phyloP scores from a whole-genome alignment of 2,113 vertebrate species.

The Notiomystis cincta region DNA sequence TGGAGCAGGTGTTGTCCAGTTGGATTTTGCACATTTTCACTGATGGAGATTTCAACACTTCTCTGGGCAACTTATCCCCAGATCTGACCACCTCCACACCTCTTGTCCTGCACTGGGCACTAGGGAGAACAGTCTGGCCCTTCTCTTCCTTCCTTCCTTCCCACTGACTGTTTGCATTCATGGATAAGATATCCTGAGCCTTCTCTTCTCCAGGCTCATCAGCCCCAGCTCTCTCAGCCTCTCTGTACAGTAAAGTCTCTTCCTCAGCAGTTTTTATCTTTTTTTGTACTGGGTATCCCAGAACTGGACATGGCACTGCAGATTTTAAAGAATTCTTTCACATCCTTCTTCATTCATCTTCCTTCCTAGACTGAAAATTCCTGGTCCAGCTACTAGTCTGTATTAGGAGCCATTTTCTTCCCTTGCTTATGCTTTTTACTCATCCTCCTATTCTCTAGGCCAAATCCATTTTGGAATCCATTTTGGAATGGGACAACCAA shows the following conservation, averaged over 20 bases:
- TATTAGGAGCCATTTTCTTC: not conserved
- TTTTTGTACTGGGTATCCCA: not conserved
- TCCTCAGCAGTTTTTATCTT: not conserved
- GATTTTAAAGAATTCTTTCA: not conserved
- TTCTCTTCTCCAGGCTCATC: not conserved
- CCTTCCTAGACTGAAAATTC: not conserved
- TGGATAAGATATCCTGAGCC: not conserved
- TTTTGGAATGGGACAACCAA: not conserved
- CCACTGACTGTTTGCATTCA: fast-evolving
- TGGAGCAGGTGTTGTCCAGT: not conserved
- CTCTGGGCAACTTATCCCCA: not conserved
- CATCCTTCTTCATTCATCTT: not conserved
- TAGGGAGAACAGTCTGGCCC: not conserved
- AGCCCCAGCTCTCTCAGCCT: not conserved
- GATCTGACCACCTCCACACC: not conserved
- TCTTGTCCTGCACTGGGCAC: not conserved
- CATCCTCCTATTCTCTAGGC: not conserved
- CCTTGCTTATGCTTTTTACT: not conserved
- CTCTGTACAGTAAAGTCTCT: not conserved
- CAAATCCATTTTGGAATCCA: not conserved
- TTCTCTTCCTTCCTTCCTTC: not conserved
- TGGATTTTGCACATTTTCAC: not conserved
- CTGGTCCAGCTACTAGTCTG: not conserved
- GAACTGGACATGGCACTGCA: too few species aligned
- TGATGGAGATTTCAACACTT: not conserved